Evolutionary conservation across 2,888 invertebrate genomes (phyloP).

Genomic region (Agrochola litura): DNA sequence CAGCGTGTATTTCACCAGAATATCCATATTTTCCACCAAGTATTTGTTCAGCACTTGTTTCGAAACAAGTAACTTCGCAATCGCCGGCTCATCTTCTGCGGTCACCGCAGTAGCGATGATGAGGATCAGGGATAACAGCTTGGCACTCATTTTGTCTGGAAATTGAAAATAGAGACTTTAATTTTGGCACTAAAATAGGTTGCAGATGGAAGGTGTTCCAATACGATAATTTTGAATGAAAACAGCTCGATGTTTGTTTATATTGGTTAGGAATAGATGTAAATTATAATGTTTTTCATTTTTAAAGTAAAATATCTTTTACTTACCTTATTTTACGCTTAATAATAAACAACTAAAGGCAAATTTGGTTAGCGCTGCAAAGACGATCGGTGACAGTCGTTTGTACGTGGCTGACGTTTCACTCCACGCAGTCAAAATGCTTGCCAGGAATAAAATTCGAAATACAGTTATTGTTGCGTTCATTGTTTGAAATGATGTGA

Average conservation of each 20-base stretch:
- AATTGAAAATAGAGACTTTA: constrained; percentile 66
- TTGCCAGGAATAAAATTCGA: constrained; percentile 72
- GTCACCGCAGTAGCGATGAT: constrained; percentile 85
- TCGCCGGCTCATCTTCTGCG: constrained; percentile 93
- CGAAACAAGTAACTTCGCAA: constrained; percentile 96
- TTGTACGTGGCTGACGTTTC: constrained; percentile 90
- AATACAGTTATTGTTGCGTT: constrained; percentile 34
- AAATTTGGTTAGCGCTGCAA: constrained; percentile 58
- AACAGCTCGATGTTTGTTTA: constrained; percentile 23
- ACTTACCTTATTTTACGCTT: constrained; percentile 71
- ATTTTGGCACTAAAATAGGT: constrained; percentile 44
- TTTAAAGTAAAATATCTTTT: constrained; percentile 29
- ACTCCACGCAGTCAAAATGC: constrained; percentile 87
- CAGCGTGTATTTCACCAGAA: constrained; percentile 98
- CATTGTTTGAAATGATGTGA: not conserved
- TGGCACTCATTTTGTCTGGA: constrained; percentile 85
- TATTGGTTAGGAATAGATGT: not conserved
- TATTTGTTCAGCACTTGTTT: constrained; percentile 99
- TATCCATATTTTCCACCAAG: constrained; percentile 98
- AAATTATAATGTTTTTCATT: constrained; percentile 8
- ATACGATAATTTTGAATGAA: constrained; percentile 68
- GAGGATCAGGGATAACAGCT: constrained; percentile 85
- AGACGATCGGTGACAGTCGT: constrained; percentile 76
- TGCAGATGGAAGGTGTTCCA: constrained; percentile 30
- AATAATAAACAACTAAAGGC: constrained; percentile 64